phyloP scores from a whole-genome alignment of 2,888 invertebrate species.

The Acrobasis repandana region DNA sequence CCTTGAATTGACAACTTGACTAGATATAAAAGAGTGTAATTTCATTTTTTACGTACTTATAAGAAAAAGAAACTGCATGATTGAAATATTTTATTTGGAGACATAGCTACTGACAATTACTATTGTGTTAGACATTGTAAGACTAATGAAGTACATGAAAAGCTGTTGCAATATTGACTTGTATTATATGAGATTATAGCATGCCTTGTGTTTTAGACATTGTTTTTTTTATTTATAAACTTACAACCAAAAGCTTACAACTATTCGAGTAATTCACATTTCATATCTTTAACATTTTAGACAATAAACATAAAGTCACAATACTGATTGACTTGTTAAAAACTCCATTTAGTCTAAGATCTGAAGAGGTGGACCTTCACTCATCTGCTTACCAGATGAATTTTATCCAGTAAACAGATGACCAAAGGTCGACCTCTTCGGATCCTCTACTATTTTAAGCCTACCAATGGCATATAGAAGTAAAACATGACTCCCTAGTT shows the following conservation, averaged over 20 bases:
- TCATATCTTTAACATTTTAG: not conserved
- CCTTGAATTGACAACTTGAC: slow-evolving; percentile 1
- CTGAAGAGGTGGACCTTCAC: too few species aligned
- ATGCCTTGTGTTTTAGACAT: slow-evolving; percentile 1
- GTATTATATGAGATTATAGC: slow-evolving; percentile 13
- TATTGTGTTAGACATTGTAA: slow-evolving; percentile 2
- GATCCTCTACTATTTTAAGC: too few species aligned
- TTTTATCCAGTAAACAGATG: too few species aligned
- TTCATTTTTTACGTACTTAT: not conserved
- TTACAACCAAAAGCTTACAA: slow-evolving; percentile 7
- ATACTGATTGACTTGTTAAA: not conserved
- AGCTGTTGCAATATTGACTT: slow-evolving; percentile 20
- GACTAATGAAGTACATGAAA: slow-evolving; percentile 14
- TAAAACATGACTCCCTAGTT: too few species aligned
- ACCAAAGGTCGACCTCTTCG: too few species aligned
- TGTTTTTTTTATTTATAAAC: slow-evolving; percentile 7
- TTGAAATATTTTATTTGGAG: not conserved
- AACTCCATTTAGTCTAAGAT: too few species aligned
- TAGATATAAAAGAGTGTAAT: not conserved
- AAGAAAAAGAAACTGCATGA: not conserved
- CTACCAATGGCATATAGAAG: too few species aligned
- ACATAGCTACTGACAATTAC: not conserved
- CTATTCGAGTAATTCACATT: slow-evolving; percentile 15
- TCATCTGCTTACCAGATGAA: too few species aligned
- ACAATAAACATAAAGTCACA: not conserved